Evolutionary conservation across 2,113 vertebrate species (phyloP).

Genomic region (Nycticebus coucang): DNA sequence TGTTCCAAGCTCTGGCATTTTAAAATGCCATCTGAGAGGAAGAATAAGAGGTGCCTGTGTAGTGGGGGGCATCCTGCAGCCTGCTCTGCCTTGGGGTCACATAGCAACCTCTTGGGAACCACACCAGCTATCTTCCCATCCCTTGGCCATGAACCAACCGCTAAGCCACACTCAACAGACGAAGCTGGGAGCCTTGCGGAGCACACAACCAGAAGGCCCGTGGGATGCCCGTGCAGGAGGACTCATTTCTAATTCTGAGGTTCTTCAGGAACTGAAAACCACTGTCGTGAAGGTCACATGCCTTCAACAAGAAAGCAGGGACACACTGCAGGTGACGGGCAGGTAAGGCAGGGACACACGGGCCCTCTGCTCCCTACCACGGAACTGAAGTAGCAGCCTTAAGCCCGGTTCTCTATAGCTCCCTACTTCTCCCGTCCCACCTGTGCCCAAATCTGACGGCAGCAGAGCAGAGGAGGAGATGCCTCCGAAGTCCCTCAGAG

Average conservation of each 20-base stretch:
- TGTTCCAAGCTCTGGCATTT: background rate
- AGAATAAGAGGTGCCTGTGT: background rate
- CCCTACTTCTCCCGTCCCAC: accelerated
- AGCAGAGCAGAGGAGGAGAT: too few relatives aligned
- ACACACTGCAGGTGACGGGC: background rate
- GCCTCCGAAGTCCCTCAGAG: background rate
- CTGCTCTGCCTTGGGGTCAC: accelerated
- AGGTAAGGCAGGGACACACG: background rate
- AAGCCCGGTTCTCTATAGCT: background rate
- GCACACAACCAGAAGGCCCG: accelerated
- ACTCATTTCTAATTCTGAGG: background rate
- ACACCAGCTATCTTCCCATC: background rate
- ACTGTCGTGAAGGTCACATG: background rate
- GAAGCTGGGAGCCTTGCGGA: background rate
- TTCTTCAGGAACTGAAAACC: background rate
- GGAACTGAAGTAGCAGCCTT: accelerated
- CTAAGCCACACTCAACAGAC: background rate
- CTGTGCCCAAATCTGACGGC: background rate
- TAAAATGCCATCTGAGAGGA: background rate
- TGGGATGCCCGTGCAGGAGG: too few relatives aligned
- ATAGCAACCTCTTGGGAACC: background rate
- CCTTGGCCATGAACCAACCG: background rate
- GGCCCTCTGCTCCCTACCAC: accelerated
- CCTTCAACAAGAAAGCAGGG: background rate
- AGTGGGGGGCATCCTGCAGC: background rate